Percentiles rank a stretch among this genome's conserved stretches.
Evolutionary conservation across 2,113 vertebrate genomes (phyloP).

Genomic region (Catharus bicknelli): DNA sequence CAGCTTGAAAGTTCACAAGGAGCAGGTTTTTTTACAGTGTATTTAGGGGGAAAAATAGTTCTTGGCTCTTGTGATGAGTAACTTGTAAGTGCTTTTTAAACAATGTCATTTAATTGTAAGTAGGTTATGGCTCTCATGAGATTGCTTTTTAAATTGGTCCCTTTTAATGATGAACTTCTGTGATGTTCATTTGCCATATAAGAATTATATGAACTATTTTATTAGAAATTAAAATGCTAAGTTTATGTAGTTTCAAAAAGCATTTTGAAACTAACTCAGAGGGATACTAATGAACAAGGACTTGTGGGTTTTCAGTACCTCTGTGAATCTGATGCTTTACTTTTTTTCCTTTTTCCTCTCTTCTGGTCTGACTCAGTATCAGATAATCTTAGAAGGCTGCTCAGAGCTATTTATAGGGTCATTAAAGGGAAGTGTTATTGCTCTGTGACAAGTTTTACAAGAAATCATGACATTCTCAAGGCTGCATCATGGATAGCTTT

Average conservation of each 20-base stretch:
- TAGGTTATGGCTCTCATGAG: background rate
- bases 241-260: background rate
- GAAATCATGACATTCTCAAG: background rate
- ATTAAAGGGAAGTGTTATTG: background rate
- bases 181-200: background rate
- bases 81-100: background rate
- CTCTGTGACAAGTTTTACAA: background rate
- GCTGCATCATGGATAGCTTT: background rate
- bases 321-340: background rate
- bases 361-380: background rate
- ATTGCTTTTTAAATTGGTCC: background rate
- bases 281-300: background rate
- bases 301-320: background rate
- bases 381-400: background rate
- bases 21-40: background rate
- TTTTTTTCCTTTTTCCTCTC: background rate
- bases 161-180: background rate
- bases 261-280: background rate
- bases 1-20: background rate
- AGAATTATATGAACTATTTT: background rate
- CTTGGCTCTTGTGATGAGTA: background rate
- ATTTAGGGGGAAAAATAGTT: background rate
- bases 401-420: background rate
- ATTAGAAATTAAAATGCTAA: background rate
- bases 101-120: background rate